phyloP scores from a whole-genome alignment of 2,113 vertebrate genomes.

The Apodemus sylvaticus region DNA sequence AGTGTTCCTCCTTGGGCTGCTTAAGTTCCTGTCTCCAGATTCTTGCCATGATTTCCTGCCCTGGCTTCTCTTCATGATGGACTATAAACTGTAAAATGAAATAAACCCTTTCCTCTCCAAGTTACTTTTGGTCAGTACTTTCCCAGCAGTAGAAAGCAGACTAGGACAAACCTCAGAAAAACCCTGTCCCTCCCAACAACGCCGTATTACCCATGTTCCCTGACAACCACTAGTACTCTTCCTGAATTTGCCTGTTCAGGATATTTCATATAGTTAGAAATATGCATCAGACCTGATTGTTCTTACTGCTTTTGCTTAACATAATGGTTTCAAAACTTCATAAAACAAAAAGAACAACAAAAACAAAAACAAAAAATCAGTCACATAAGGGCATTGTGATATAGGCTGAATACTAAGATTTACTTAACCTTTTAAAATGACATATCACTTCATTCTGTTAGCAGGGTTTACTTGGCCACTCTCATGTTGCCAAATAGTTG shows the following conservation, averaged over 20 bases:
- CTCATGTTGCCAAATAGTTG: not conserved
- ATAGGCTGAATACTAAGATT: not conserved
- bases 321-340: not conserved
- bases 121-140: not conserved
- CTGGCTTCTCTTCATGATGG: not conserved
- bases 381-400: not conserved
- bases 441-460: not conserved
- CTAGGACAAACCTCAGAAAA: not conserved
- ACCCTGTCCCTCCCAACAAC: not conserved
- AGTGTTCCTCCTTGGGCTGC: not conserved
- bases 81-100: not conserved
- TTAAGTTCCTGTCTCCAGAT: not conserved
- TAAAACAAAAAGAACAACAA: not conserved
- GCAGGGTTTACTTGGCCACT: not conserved
- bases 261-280: not conserved
- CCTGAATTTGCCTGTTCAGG: not conserved
- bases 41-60: not conserved
- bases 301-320: not conserved
- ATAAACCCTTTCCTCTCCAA: not conserved
- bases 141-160: not conserved
- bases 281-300: not conserved
- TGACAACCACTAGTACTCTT: not conserved
- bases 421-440: conserved; percentile 14
- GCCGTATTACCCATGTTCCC: too few species aligned
- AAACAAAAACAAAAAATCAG: not conserved